phyloP scores from a whole-genome alignment of 2,113 vertebrate genomes.

The Lepus timidus region DNA sequence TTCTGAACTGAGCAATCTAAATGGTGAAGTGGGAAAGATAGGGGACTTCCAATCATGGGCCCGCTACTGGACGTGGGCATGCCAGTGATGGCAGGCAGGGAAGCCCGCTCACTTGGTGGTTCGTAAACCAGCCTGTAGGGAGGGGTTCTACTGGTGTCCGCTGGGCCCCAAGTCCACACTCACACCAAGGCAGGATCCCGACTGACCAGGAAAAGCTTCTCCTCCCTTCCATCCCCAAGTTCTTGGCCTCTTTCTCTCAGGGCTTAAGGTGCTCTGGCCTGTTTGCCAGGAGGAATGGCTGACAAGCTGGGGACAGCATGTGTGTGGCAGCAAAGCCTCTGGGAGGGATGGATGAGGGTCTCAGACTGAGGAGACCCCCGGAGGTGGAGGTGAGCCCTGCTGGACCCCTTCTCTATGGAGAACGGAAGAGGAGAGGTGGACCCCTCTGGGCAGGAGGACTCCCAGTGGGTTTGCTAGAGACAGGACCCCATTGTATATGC shows the following conservation, averaged over 20 bases:
- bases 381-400: fast-evolving
- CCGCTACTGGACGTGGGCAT: not conserved
- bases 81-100: not conserved
- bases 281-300: not conserved
- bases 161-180: not conserved
- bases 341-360: not conserved
- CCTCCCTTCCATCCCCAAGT: not conserved
- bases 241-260: not conserved
- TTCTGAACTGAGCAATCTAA: not conserved
- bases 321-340: not conserved
- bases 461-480: not conserved
- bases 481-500: not conserved
- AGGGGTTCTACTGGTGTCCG: fast-evolving
- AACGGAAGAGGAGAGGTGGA: not conserved
- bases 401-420: not conserved
- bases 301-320: fast-evolving
- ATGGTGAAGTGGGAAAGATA: not conserved
- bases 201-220: not conserved
- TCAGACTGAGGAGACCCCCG: not conserved
- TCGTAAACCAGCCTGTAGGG: not conserved
- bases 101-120: too few species aligned
- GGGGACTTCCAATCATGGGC: not conserved
- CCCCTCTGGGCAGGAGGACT: not conserved
- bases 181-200: not conserved
- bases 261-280: not conserved